Conservation (phyloP, 2,888 invertebrate species). For the Hetaerina titia region DNA sequence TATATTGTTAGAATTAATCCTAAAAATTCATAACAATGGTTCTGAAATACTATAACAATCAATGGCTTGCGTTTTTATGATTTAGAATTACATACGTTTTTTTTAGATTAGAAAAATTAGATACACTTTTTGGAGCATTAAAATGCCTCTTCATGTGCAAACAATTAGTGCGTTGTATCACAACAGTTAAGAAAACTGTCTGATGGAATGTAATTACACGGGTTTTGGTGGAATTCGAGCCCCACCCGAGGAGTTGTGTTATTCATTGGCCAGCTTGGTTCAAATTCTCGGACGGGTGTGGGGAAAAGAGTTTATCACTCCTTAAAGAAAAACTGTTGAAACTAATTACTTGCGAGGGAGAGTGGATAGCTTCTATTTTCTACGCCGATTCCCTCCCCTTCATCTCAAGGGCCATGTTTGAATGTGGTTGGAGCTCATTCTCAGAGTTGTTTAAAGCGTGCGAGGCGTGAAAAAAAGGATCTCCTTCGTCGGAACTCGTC, state of each 20-base stretch:
- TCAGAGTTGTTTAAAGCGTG: slow-evolving; percentile 8
- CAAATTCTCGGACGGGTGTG: not conserved
- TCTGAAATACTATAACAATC: too few relatives aligned
- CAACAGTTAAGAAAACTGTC: not conserved
- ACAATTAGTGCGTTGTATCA: not conserved
- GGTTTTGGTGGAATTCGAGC: not conserved
- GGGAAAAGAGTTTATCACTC: not conserved
- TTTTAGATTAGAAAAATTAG: too few relatives aligned
- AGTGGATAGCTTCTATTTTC: not conserved
- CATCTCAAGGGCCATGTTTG: not conserved
- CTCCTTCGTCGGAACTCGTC: not conserved
- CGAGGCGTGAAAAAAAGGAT: not conserved
- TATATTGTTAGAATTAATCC: too few relatives aligned
- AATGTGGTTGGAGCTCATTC: slow-evolving; percentile 4
- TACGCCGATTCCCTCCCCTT: not conserved
- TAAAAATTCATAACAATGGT: too few relatives aligned
- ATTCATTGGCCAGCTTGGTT: not conserved
- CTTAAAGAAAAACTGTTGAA: not conserved
- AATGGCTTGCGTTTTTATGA: too few relatives aligned
- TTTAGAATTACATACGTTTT: too few relatives aligned
- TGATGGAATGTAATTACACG: not conserved
- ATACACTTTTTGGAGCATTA: too few relatives aligned
- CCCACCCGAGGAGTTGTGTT: not conserved
- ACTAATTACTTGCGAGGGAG: not conserved
- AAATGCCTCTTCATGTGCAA: not conserved